These are phyloP conservation scores for Gymnosoma rotundatum DNA, from an alignment of 2,888 invertebrate species.

Conservation along the genomic window DNA sequence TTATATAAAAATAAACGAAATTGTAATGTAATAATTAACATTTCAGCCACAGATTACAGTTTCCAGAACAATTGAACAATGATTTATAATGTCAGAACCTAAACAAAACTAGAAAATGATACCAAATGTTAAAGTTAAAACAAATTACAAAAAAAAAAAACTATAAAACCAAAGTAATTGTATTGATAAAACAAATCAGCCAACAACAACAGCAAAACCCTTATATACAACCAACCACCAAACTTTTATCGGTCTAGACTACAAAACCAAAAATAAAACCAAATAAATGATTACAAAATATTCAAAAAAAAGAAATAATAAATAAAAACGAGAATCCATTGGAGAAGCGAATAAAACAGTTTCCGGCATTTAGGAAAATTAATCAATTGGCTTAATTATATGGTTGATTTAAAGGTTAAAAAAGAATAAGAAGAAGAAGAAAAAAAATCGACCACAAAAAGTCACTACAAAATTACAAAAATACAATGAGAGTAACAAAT, in stretches of 20 bases:
- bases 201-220: conserved; percentile 16
- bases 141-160: too few relatives aligned
- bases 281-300: conserved; percentile 35
- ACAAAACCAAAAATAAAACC: conserved; percentile 24
- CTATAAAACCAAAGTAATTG: too few relatives aligned
- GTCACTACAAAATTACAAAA: neutral
- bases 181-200: neutral
- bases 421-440: conserved; percentile 19
- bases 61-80: conserved; percentile 21
- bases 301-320: neutral
- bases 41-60: conserved; percentile 3
- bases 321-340: neutral
- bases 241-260: conserved; percentile 54
- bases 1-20: too few relatives aligned
- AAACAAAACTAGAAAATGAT: neutral
- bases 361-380: conserved; percentile 67
- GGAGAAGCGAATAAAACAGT: conserved; percentile 47
- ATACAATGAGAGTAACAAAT: neutral
- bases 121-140: conserved; percentile 3
- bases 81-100: conserved; percentile 27
- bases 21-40: neutral
- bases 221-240: conserved; percentile 22
- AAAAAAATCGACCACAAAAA: neutral
- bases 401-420: conserved; percentile 58
- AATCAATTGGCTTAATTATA: conserved; percentile 68